Conservation (phyloP, 2,888 invertebrate genomes). For the Lamellibrachia satsuma region DNA sequence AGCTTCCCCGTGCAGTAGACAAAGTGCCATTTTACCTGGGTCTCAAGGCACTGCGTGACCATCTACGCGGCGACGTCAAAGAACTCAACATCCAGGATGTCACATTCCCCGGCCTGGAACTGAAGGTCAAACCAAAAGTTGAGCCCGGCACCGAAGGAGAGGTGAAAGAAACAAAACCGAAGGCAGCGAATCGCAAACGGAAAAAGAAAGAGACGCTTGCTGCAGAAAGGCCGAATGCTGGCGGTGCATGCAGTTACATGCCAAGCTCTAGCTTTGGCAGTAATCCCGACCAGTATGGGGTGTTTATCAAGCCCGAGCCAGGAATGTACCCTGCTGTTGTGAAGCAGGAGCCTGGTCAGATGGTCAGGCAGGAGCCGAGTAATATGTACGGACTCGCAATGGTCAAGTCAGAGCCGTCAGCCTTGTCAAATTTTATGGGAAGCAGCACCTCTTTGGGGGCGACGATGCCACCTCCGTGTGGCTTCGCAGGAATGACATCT, state of each 20-base stretch:
- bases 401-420: not conserved
- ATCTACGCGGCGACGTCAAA: slow-evolving; percentile 79
- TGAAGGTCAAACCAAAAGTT: slow-evolving; percentile 40
- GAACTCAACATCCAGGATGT: slow-evolving; percentile 59
- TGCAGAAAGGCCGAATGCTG: not conserved
- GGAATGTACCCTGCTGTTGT: not conserved
- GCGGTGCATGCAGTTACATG: not conserved
- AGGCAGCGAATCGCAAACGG: not conserved
- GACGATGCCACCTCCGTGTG: not conserved
- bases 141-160: slow-evolving; percentile 27
- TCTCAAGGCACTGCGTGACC: slow-evolving; percentile 93
- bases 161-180: not conserved
- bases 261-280: not conserved
- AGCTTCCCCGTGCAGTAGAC: slow-evolving; percentile 95
- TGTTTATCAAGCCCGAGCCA: not conserved
- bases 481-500: not conserved
- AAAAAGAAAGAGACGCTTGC: not conserved
- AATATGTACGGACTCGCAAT: not conserved
- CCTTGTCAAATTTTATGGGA: not conserved
- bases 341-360: not conserved
- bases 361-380: not conserved
- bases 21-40: slow-evolving; percentile 98
- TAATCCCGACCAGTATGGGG: not conserved
- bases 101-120: slow-evolving; percentile 57
- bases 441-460: not conserved